A percentile compares a stretch with the other conserved stretches of the same genome.
These are phyloP conservation scores for Trichopria drosophilae DNA, from an alignment of 2,888 invertebrate genomes.

Conservation along the genomic window DNA sequence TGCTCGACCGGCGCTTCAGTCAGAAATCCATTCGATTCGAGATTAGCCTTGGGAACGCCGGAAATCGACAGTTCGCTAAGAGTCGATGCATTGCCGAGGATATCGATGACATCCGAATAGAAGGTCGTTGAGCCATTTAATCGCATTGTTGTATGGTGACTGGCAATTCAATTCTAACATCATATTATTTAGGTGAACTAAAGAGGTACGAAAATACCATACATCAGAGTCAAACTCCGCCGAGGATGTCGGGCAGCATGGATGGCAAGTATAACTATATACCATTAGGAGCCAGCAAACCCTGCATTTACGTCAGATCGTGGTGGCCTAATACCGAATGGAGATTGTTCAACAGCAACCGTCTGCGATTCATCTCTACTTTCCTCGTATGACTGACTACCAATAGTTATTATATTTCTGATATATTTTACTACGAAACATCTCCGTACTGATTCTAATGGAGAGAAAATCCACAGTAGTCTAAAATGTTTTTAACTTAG, in stretches of 20 bases:
- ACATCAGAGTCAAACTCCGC: constrained; percentile 53
- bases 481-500: too few relatives aligned
- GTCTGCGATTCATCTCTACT: constrained; percentile 64
- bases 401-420: too few relatives aligned
- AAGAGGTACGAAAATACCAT: constrained; percentile 20
- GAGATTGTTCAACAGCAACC: constrained; percentile 70
- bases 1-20: constrained; percentile 65
- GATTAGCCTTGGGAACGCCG: constrained; percentile 68
- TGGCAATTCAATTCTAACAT: too few relatives aligned
- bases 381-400: constrained; percentile 69
- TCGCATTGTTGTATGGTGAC: too few relatives aligned
- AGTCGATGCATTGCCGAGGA: too few relatives aligned
- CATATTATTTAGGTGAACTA: constrained; percentile 1
- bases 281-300: constrained; percentile 64
- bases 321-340: constrained; percentile 70
- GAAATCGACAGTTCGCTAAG: constrained; percentile 55
- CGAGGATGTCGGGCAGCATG: constrained; percentile 57
- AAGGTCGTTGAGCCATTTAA: too few relatives aligned
- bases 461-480: too few relatives aligned
- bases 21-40: constrained; percentile 65
- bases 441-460: too few relatives aligned
- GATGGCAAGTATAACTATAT: constrained; percentile 60
- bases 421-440: too few relatives aligned
- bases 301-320: constrained; percentile 67
- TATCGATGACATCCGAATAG: too few relatives aligned